Percentiles rank a stretch among this genome's conserved stretches.
Conservation (phyloP, 2,888 invertebrate species). For the Sepioteuthis lessoniana region DNA sequence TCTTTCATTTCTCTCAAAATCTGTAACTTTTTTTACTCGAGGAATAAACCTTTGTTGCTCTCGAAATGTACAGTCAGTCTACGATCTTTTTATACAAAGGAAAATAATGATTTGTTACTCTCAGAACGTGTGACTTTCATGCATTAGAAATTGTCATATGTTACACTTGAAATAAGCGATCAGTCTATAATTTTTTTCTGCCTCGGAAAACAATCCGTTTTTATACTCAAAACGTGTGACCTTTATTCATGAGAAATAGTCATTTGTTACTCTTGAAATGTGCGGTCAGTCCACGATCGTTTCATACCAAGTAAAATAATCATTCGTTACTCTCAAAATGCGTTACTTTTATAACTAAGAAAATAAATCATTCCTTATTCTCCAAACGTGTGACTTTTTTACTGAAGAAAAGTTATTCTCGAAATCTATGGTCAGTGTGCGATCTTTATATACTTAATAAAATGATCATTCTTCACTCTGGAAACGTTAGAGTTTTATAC, state of each 20-base stretch:
- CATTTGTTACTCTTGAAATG: neutral
- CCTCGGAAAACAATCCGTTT: too few relatives aligned
- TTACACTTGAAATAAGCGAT: too few relatives aligned
- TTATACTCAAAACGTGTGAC: neutral
- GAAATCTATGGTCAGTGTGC: neutral
- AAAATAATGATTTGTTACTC: neutral
- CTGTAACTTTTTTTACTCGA: neutral
- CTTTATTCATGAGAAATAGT: neutral
- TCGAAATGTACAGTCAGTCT: neutral
- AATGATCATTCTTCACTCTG: neutral
- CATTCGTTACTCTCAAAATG: neutral
- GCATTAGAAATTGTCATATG: too few relatives aligned
- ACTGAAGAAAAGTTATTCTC: neutral
- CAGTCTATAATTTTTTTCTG: too few relatives aligned
- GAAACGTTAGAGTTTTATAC: neutral
- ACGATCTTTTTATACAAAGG: neutral
- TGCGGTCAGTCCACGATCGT: neutral
- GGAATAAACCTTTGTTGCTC: neutral
- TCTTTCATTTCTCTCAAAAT: neutral
- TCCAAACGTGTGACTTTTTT: too few relatives aligned
- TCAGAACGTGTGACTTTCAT: neutral
- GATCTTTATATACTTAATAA: neutral
- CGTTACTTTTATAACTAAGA: too few relatives aligned
- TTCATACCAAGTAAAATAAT: neutral
- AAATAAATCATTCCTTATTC: too few relatives aligned